Conservation (phyloP, 1,140 invertebrate genomes). For the Anastatus disparis region DNA sequence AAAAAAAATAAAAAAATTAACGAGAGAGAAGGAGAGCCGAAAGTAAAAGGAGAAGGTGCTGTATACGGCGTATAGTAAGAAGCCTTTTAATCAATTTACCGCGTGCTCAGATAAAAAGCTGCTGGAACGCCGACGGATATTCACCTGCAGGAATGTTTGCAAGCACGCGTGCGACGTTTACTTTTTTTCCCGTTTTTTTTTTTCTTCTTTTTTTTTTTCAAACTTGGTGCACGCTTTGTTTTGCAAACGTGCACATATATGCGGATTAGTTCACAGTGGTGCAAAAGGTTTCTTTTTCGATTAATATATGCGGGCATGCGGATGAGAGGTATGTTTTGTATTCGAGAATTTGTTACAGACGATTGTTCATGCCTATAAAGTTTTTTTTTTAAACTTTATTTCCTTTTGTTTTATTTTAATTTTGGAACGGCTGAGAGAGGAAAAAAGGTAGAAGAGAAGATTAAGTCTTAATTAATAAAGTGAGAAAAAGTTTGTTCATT, state of each 20-base stretch:
- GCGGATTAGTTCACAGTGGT: background rate
- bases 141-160: constrained; percentile 29
- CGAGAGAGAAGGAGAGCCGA: too few relatives aligned
- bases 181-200: background rate
- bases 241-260: too few relatives aligned
- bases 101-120: constrained; percentile 20
- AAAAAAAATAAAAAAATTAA: too few relatives aligned
- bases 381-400: too few relatives aligned
- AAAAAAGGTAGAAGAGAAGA: background rate
- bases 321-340: background rate
- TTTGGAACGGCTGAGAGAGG: background rate
- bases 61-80: background rate
- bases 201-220: background rate
- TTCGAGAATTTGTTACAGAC: constrained; percentile 2
- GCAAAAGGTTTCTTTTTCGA: too few relatives aligned
- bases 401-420: background rate
- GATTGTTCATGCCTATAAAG: background rate
- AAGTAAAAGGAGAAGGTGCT: too few relatives aligned
- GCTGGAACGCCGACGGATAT: constrained; percentile 3
- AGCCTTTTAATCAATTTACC: constrained; percentile 33
- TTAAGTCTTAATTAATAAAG: background rate
- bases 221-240: too few relatives aligned
- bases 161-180: too few relatives aligned
- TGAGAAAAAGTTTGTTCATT: constrained; percentile 15
- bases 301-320: background rate